Evolutionary conservation across 2,113 vertebrate genomes (phyloP).

Genomic region (Condylura cristata): DNA sequence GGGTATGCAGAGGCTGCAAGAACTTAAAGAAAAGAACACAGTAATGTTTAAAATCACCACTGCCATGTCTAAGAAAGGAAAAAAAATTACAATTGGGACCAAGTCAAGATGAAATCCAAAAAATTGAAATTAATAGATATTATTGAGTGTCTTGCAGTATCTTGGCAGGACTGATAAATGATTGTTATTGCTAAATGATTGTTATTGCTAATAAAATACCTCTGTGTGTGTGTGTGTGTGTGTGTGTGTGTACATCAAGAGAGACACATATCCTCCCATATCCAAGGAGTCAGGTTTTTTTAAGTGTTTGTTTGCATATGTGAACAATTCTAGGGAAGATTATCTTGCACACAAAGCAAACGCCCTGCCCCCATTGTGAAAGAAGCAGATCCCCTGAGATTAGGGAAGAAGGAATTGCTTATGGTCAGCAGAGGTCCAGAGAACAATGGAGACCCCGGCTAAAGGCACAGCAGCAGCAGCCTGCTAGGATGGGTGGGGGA

Average conservation of each 20-base stretch:
- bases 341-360: constrained; percentile 85
- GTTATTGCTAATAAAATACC: not conserved
- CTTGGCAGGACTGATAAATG: not conserved
- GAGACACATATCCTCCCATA: not conserved
- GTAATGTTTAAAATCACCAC: not conserved
- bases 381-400: constrained; percentile 85
- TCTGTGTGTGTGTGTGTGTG: not conserved
- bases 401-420: constrained; percentile 86
- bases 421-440: constrained; percentile 86
- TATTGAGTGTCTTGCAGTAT: not conserved
- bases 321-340: constrained; percentile 85
- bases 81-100: not conserved
- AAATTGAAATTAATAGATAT: not conserved
- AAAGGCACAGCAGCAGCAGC: constrained; percentile 83
- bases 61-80: not conserved
- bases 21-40: not conserved
- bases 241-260: not conserved
- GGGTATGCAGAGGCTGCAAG: not conserved
- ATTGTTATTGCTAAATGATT: not conserved
- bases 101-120: constrained; percentile 16
- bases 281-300: not conserved
- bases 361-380: constrained; percentile 85
- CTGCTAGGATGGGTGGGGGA: constrained; percentile 80
- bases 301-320: constrained; percentile 56
- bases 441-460: constrained; percentile 87